Conservation (phyloP, 2,113 vertebrate species). For the Dissostichus mawsoni region DNA sequence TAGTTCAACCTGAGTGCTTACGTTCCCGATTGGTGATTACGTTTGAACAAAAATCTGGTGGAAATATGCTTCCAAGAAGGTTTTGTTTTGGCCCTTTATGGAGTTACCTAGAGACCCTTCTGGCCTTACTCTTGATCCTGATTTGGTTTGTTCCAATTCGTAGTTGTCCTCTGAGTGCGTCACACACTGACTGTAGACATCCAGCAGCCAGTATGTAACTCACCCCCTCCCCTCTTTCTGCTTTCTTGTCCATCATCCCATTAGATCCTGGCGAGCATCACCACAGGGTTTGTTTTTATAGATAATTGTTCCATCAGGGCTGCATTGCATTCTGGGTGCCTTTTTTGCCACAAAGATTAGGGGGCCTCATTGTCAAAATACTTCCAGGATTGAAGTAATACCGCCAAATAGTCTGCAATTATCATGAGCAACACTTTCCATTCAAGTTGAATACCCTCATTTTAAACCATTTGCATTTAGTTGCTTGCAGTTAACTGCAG, state of each 20-base stretch:
- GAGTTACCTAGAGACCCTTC: slow-evolving; percentile 51
- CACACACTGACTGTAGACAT: slow-evolving; percentile 12
- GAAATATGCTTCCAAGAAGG: slow-evolving; percentile 45
- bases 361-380: slow-evolving; percentile 63
- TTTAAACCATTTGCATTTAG: slow-evolving; percentile 37
- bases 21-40: slow-evolving; percentile 27
- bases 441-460: slow-evolving; percentile 62
- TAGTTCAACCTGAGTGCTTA: slow-evolving; percentile 43
- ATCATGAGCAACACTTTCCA: slow-evolving; percentile 73
- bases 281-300: slow-evolving; percentile 62
- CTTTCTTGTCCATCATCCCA: slow-evolving; percentile 58
- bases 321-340: slow-evolving; percentile 36
- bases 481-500: slow-evolving; percentile 31
- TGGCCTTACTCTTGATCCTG: slow-evolving; percentile 53
- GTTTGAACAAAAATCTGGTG: slow-evolving; percentile 25
- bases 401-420: slow-evolving; percentile 53
- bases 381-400: slow-evolving; percentile 46
- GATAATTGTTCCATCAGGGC: slow-evolving; percentile 65
- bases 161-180: slow-evolving; percentile 44
- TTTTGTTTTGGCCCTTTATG: slow-evolving; percentile 64
- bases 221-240: slow-evolving; percentile 17
- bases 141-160: slow-evolving; percentile 53
- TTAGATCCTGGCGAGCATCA: slow-evolving; percentile 48
- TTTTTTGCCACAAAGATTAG: slow-evolving; percentile 51
- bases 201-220: slow-evolving; percentile 8